Evolutionary conservation across 2,888 invertebrate genomes (phyloP).

Genomic region (Xylophagus ater): DNA sequence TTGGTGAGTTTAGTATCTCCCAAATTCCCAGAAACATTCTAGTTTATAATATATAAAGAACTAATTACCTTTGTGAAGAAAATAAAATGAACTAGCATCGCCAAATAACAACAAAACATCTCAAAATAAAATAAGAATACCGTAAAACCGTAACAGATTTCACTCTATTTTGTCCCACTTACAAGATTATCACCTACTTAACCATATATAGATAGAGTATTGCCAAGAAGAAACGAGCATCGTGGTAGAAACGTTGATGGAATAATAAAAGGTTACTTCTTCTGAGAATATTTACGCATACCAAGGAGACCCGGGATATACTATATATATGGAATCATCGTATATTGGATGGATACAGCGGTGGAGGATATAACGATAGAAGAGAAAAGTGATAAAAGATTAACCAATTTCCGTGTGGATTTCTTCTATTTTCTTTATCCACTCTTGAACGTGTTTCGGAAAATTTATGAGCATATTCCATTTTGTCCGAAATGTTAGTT

Average conservation of each 20-base stretch:
- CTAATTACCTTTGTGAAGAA: too few species aligned
- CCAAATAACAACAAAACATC: too few species aligned
- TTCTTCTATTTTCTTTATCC: slow-evolving; percentile 7
- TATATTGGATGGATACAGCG: slow-evolving; percentile 3
- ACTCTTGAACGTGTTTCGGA: slow-evolving; percentile 8
- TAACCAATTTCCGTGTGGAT: slow-evolving; percentile 14
- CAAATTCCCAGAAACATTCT: too few species aligned
- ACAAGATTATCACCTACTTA: slow-evolving; percentile 19
- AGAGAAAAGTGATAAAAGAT: slow-evolving; percentile 15
- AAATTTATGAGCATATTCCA: slow-evolving; percentile 1
- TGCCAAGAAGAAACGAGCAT: slow-evolving; percentile 11
- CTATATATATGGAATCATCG: too few species aligned
- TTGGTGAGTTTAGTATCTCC: too few species aligned
- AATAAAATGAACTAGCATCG: too few species aligned
- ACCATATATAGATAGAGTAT: slow-evolving; percentile 6
- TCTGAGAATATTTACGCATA: too few species aligned
- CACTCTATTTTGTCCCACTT: slow-evolving; percentile 15
- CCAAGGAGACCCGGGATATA: too few species aligned
- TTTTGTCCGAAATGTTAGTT: too few species aligned
- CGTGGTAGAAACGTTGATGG: slow-evolving; percentile 15
- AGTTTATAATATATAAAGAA: too few species aligned
- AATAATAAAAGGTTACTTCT: slow-evolving; percentile 15
- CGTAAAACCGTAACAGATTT: slow-evolving; percentile 13
- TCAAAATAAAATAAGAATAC: too few species aligned
- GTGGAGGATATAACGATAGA: slow-evolving; percentile 8